Evolutionary conservation across 2,888 invertebrate species (phyloP), one percentile per base, ranked within the genome.

Genomic region (Leptopilina myrica): DNA sequence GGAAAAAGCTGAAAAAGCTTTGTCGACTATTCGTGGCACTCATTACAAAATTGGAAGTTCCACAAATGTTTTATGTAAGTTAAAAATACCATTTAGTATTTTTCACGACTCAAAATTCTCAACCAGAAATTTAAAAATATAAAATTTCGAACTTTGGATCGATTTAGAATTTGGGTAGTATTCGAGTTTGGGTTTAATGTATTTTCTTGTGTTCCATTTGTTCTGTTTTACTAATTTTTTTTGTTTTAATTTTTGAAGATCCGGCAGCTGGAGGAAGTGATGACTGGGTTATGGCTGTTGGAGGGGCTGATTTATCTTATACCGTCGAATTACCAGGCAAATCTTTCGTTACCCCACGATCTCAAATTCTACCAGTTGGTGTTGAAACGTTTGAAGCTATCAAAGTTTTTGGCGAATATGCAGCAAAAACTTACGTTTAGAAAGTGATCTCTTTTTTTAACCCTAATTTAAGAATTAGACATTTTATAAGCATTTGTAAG

Each of bases 271-370:
- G 95, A 12, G 94, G 94, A 26, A 93, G 95, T 84, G 94, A 95
- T 87, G 96, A 96, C 85, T 96, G 94, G 89, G 94, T 94, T 0
- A 93, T 94, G 87, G 93, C 87, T 1, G 91, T 92, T 11, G 92
- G 92, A 0, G 93, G 93, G 0, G 93, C 95, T 75, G 93, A 93
- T 0, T 89, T 95, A 14, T 87, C 94, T 0, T 95, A 94, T 82
- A 95, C 95, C 5, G 93, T 94, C 85, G 95, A 95, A 89, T 88
- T 96, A 79, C 95, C 95, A 0, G 94, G 93, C 78, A 84, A 89
- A 8, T 95, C 94, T 1, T 95, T 95, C 89, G 92, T 94, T 86
- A 92, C 95, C 1, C 91, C 93, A 5, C 92, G 94, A 0, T 86
- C 86, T 0, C 92, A 93, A 81, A 95, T 96, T 82, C 85, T 91